Evolutionary conservation across 1,140 invertebrate genomes (phyloP).

Genomic region (Acromyrmex echinatior): DNA sequence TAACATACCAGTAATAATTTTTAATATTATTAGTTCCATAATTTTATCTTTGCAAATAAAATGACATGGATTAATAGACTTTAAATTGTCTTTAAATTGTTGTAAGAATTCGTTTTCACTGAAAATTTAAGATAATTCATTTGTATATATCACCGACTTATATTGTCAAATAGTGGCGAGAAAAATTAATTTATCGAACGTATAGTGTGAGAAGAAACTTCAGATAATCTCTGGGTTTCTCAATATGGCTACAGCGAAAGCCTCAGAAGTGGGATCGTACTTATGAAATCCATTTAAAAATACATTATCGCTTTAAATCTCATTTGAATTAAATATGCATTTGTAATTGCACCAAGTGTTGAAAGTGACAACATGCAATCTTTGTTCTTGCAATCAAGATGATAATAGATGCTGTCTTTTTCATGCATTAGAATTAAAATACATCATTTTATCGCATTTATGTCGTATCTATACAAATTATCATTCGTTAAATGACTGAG

Average conservation of each 20-base stretch:
- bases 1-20: neutral
- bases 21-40: neutral
- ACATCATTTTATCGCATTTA: neutral
- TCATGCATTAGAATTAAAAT: neutral
- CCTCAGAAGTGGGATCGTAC: neutral
- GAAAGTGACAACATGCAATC: neutral
- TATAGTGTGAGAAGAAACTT: neutral
- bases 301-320: neutral
- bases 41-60: neutral
- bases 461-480: neutral
- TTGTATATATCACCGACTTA: too few relatives aligned
- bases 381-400: neutral
- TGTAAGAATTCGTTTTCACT: neutral
- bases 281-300: neutral
- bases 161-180: neutral
- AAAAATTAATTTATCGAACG: neutral
- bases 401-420: neutral
- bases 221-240: neutral
- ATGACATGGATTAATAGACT: too few relatives aligned
- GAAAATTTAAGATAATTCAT: neutral
- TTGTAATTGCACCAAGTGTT: neutral
- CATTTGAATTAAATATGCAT: slow-evolving; percentile 16
- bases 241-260: neutral
- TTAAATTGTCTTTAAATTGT: neutral
- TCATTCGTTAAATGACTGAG: neutral